Evolutionary conservation across 1,140 invertebrate genomes (phyloP), one percentile per base, ranked within the genome.

Genomic region (Dryas iulia): DNA sequence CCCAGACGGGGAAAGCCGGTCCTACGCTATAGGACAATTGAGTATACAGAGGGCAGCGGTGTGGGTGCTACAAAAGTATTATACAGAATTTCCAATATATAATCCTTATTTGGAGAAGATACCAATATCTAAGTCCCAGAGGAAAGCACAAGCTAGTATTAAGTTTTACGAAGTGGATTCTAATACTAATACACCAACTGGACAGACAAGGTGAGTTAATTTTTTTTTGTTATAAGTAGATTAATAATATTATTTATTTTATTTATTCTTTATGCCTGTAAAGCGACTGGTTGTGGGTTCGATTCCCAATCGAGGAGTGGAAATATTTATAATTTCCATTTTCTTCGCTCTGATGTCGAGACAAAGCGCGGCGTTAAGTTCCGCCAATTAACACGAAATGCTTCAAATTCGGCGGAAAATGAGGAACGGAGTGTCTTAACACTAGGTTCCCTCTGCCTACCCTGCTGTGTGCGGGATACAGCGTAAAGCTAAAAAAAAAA

Each of bases 81-180:
- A 99, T 77, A 96, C 96, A 1, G 98, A 99, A 83, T 99, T 99
- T 91, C 95, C 97, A 0, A 97, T 98, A 66, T 99, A 98, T 81
- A 99, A 99, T 92, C 98, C 98, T 0, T 99, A 99, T 84, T 93
- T 99, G 73, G 98, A 99, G 86, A 94, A 97, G 63, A 93, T 98
- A 71, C 97, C 97, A 26, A 95, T 97, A 58, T 96, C 96, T 24
- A 97, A 97, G 86, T 96, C 96, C 1, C 94, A 95, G 73, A 94
- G 96, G 66, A 96, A 96, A 86, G 95, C 94, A 28, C 92, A 93
- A 66, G 95, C 95, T 10, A 97, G 96, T 84, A 98, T 99, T 78
- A 99, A 99, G 84, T 98, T 99, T 87, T 99, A 99, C 89, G 97
- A 99, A 86, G 97, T 99, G 0, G 98, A 99, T 83, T 93, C 94